Percentiles rank a stretch among this genome's conserved stretches.
phyloP scores from a whole-genome alignment of 2,113 vertebrate genomes.

The Rhabdornis inornatus region DNA sequence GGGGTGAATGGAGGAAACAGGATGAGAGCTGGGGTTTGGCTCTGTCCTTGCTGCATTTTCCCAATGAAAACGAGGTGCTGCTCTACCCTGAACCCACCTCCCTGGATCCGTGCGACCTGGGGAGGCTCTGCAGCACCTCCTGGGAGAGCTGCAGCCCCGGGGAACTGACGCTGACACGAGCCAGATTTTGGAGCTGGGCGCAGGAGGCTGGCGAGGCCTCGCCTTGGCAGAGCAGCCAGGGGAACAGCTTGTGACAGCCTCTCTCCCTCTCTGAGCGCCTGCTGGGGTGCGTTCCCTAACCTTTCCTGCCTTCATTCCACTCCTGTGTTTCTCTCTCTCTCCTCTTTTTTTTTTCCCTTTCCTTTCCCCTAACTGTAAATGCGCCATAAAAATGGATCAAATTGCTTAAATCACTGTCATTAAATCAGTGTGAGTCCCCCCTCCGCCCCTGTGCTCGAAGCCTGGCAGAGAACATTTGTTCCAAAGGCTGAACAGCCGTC shows the following conservation, averaged over 20 bases:
- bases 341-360: background rate
- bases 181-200: background rate
- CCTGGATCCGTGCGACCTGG: rapidly evolving
- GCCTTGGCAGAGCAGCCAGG: constrained; percentile 12
- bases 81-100: background rate
- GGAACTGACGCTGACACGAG: background rate
- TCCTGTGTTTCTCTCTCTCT: constrained; percentile 54
- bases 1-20: background rate
- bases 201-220: constrained; percentile 16
- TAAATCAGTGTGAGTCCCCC: constrained; percentile 68
- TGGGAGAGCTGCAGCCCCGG: background rate
- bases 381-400: constrained; percentile 68
- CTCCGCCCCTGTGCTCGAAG: constrained; percentile 58
- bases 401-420: constrained; percentile 71
- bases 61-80: background rate
- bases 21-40: background rate
- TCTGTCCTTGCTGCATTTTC: background rate
- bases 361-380: constrained; percentile 58
- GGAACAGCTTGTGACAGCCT: constrained; percentile 52
- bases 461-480: constrained; percentile 68
- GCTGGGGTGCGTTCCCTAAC: constrained; percentile 59
- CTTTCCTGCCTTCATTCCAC: constrained; percentile 53
- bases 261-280: constrained; percentile 1
- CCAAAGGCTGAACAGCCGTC: constrained; percentile 67
- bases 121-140: background rate